A percentile compares a stretch with the other conserved stretches of the same genome.
Evolutionary conservation across 2,113 vertebrate species (phyloP).

Genomic region (Sorex araneus): DNA sequence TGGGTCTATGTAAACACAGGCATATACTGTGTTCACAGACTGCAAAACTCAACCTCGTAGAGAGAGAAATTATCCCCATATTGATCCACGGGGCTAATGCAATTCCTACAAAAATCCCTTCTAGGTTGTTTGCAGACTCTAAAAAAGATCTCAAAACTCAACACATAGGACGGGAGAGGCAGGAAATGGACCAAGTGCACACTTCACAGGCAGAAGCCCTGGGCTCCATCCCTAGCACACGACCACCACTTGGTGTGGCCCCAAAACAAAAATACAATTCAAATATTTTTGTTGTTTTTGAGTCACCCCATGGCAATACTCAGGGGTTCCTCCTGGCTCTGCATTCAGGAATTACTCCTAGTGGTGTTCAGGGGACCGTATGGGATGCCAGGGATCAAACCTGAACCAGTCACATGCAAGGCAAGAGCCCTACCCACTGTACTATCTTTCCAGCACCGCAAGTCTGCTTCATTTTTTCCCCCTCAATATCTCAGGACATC

Average conservation of each 20-base stretch:
- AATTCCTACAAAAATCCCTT: neutral
- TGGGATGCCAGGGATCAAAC: no score
- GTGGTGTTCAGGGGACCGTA: no score
- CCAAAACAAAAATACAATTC: neutral
- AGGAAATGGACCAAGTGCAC: neutral
- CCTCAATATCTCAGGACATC: neutral
- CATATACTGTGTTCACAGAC: neutral
- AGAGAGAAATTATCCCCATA: neutral
- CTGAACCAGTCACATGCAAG: no score
- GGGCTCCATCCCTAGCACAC: no score
- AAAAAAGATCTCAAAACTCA: neutral
- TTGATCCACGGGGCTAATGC: neutral
- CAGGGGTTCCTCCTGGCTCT: no score
- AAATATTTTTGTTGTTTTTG: neutral
- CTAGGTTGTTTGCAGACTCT: neutral
- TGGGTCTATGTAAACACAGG: neutral
- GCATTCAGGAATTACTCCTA: no score
- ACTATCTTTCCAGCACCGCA: neutral
- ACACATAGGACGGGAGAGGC: neutral
- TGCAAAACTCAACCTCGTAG: neutral
- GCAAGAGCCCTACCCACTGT: slow-evolving; percentile 24
- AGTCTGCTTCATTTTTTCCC: neutral
- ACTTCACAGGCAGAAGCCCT: neutral
- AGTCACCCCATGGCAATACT: no score
- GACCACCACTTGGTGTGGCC: neutral